These are phyloP conservation scores for Girardinus metallicus DNA, from an alignment of 2,797 vertebrate species.

Conservation along the genomic window DNA sequence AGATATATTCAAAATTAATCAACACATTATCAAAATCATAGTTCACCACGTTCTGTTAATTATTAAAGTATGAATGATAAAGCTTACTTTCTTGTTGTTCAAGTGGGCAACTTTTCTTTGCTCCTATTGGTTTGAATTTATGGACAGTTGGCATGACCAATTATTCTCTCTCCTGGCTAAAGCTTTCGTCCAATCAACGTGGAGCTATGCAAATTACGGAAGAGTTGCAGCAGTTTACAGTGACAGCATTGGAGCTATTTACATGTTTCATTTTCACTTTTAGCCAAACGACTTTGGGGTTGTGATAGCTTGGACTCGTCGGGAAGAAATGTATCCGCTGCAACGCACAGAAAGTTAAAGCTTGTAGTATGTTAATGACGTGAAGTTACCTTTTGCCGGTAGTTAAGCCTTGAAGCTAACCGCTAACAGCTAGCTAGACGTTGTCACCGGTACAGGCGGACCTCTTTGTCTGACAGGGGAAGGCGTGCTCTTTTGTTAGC, in stretches of 20 bases:
- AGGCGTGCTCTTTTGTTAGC: slow-evolving; percentile 86
- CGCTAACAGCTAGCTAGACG: slow-evolving; percentile 65
- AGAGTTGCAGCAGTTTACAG: slow-evolving; percentile 56
- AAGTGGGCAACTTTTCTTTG: background rate
- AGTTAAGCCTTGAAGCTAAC: slow-evolving; percentile 62
- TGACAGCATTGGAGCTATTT: slow-evolving; percentile 42
- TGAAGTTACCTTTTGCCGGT: slow-evolving; percentile 56
- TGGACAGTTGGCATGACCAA: slow-evolving; percentile 55
- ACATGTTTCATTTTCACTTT: slow-evolving; percentile 49
- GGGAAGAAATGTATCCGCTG: background rate
- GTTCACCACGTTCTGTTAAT: background rate
- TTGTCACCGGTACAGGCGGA: slow-evolving; percentile 77
- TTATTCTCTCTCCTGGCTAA: slow-evolving; percentile 50
- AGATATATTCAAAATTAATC: background rate
- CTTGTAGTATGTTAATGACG: slow-evolving; percentile 53
- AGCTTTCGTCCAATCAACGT: slow-evolving; percentile 38
- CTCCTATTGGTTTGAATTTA: slow-evolving; percentile 66
- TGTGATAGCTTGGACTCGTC: slow-evolving; percentile 3
- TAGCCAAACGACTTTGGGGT: background rate
- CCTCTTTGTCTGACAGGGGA: slow-evolving; percentile 86
- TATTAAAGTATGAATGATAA: background rate
- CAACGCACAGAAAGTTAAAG: slow-evolving; percentile 10
- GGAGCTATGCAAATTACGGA: slow-evolving; percentile 66
- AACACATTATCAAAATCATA: background rate
- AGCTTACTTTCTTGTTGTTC: background rate